Evolutionary conservation across 2,888 invertebrate species (phyloP).

Genomic region (Camponotus fellah): DNA sequence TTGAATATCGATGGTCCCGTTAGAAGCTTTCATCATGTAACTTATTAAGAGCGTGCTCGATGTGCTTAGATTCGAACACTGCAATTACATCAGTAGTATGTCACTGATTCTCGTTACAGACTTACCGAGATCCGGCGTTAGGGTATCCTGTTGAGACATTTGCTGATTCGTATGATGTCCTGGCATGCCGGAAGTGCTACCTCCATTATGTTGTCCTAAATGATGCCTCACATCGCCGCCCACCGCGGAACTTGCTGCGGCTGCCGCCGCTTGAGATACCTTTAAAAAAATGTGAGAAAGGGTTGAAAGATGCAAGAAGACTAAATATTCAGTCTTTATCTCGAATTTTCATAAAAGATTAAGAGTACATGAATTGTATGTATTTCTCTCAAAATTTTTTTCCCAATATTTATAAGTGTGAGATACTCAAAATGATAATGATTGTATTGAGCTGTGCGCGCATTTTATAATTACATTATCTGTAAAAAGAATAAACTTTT

Average conservation of each 20-base stretch:
- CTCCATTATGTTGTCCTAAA: conserved; percentile 84
- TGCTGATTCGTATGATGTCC: conserved; percentile 85
- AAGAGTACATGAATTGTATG: background rate
- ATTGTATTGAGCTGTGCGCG: background rate
- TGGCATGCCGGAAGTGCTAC: conserved; percentile 82
- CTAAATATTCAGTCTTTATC: background rate
- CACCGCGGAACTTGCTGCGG: conserved; percentile 85
- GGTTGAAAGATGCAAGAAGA: background rate
- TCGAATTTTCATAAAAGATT: background rate
- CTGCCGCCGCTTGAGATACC: conserved; percentile 84
- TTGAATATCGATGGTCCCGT: conserved; percentile 11
- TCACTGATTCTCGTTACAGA: background rate
- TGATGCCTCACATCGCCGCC: conserved; percentile 85
- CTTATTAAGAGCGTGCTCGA: background rate
- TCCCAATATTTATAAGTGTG: background rate
- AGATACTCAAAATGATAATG: background rate
- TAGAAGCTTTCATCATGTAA: conserved; percentile 5
- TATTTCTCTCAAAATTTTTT: background rate
- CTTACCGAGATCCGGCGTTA: conserved; percentile 84
- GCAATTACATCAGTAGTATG: background rate
- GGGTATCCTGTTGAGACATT: conserved; percentile 83
- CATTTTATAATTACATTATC: background rate
- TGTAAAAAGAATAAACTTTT: background rate
- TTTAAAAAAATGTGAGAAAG: conserved; percentile 55
- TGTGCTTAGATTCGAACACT: background rate